A percentile compares a stretch with the other conserved stretches of the same genome.
Evolutionary conservation across 2,888 invertebrate species (phyloP).

Genomic region (Drosophila affinis): DNA sequence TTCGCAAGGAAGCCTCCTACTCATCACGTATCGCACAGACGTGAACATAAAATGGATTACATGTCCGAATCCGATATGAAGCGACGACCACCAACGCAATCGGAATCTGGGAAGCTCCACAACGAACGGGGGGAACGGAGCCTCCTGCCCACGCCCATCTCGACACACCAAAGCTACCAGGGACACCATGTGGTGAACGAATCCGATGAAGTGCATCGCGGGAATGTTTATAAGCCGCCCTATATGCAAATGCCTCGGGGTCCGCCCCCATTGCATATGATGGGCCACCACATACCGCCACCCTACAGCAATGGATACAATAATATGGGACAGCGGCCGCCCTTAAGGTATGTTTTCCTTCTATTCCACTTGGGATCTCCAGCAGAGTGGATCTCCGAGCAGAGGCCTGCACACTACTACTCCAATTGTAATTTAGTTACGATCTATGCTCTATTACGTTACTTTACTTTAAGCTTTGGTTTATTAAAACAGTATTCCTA

Average conservation of each 20-base stretch:
- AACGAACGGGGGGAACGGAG: constrained; percentile 52
- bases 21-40: constrained; percentile 45
- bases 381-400: constrained; percentile 9
- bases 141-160: constrained; percentile 62
- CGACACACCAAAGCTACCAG: constrained; percentile 52
- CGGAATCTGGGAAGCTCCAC: constrained; percentile 21
- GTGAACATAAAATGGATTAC: constrained; percentile 50
- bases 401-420: background rate
- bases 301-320: constrained; percentile 66
- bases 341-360: constrained; percentile 53
- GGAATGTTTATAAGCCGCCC: constrained; percentile 56
- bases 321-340: constrained; percentile 59
- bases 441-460: constrained; percentile 21
- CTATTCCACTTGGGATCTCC: constrained; percentile 17
- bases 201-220: constrained; percentile 53
- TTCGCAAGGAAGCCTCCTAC: constrained; percentile 36
- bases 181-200: constrained; percentile 49
- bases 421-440: constrained; percentile 16
- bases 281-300: constrained; percentile 51
- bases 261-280: constrained; percentile 52
- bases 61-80: constrained; percentile 48
- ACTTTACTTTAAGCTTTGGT: constrained; percentile 33
- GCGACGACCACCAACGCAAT: constrained; percentile 12
- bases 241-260: constrained; percentile 62
- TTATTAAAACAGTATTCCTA: constrained; percentile 34